Conservation (phyloP, 1,140 invertebrate species). For the Leptoteleia sp. region DNA sequence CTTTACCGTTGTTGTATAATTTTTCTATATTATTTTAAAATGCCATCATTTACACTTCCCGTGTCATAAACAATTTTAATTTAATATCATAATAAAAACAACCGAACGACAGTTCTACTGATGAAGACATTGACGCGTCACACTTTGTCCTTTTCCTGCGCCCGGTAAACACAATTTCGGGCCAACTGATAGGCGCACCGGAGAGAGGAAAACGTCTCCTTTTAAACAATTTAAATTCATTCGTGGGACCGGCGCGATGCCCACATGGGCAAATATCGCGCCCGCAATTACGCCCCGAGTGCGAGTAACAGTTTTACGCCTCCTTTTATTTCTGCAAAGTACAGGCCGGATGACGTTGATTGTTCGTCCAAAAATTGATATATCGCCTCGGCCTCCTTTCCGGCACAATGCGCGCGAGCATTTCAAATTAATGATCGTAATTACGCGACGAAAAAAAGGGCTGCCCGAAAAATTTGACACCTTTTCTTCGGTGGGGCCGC, state of each 20-base stretch:
- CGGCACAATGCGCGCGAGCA: conserved; percentile 14
- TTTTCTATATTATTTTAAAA: too few species aligned
- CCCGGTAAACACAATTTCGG: too few species aligned
- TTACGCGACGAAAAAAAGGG: conserved; percentile 27
- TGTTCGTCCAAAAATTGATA: conserved; percentile 43
- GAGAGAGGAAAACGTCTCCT: too few species aligned
- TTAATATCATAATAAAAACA: too few species aligned
- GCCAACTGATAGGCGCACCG: too few species aligned
- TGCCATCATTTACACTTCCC: too few species aligned
- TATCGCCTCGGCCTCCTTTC: conserved; percentile 16
- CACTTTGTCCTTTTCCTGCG: too few species aligned
- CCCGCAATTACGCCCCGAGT: not conserved
- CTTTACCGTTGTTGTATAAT: too few species aligned
- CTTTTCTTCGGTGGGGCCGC: conserved; percentile 21
- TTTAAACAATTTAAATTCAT: conserved; percentile 1
- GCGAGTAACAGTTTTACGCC: not conserved
- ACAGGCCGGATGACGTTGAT: conserved; percentile 24
- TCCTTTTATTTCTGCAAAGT: conserved; percentile 12
- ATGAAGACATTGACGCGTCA: too few species aligned
- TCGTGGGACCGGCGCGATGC: not conserved
- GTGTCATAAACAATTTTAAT: too few species aligned
- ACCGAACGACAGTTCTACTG: too few species aligned
- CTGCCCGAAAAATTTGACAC: conserved; percentile 36
- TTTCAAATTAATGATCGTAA: conserved; percentile 27
- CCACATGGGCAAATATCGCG: not conserved